Conservation (phyloP, 2,888 invertebrate species). For the Tipula confusa region DNA sequence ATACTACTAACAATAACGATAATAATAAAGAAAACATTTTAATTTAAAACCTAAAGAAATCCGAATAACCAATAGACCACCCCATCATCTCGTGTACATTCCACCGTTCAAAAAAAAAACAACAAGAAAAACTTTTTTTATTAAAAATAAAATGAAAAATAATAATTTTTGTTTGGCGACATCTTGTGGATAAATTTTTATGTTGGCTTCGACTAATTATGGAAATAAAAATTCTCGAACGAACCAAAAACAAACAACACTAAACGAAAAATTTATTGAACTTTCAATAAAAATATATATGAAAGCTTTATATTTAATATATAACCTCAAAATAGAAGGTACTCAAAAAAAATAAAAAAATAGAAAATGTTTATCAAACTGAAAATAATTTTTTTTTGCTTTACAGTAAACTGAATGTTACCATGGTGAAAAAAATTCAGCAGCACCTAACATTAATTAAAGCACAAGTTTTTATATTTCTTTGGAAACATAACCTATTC, state of each 20-base stretch:
- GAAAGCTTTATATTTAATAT: background rate
- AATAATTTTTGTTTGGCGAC: slow-evolving; percentile 20
- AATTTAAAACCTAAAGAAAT: background rate
- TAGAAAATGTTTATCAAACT: no score
- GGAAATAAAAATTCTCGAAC: background rate
- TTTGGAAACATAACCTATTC: background rate
- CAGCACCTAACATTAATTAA: background rate
- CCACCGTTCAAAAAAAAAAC: background rate
- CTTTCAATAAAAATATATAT: background rate
- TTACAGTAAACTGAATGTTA: no score
- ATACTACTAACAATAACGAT: background rate
- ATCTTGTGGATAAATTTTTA: background rate
- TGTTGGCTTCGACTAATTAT: background rate
- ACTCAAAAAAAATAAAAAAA: background rate
- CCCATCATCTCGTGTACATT: background rate
- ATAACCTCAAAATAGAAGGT: background rate
- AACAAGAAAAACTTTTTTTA: background rate
- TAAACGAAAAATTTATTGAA: background rate
- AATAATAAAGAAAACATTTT: background rate
- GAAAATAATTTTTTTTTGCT: no score
- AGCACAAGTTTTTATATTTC: background rate
- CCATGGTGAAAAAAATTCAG: no score
- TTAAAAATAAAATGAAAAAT: slow-evolving; percentile 12
- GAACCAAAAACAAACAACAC: background rate
- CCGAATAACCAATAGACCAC: background rate